A percentile compares a stretch with the other conserved stretches of the same genome.
These are phyloP conservation scores for Chamaea fasciata DNA, from an alignment of 2,113 vertebrate species.

Conservation along the genomic window DNA sequence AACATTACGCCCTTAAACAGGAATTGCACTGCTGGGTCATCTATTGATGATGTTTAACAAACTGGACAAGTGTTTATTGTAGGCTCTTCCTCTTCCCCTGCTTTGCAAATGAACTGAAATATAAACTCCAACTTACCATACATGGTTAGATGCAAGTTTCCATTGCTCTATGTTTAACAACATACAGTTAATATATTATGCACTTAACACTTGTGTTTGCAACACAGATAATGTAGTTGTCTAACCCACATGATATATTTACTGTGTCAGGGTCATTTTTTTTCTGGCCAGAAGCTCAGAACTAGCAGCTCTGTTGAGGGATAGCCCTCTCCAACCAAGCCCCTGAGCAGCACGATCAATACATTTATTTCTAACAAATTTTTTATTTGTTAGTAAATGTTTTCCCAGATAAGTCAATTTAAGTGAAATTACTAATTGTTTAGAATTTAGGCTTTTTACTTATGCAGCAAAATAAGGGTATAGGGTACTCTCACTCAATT, in stretches of 20 bases:
- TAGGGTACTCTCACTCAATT: not conserved
- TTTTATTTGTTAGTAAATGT: not conserved
- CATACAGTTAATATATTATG: constrained; percentile 3
- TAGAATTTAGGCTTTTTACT: not conserved
- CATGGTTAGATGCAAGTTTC: not conserved
- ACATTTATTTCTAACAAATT: not conserved
- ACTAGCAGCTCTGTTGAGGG: not conserved
- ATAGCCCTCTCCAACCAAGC: not conserved
- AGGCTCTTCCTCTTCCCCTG: not conserved
- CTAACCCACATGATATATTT: not conserved
- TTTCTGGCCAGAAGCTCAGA: not conserved
- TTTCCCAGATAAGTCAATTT: not conserved
- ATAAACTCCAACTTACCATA: not conserved
- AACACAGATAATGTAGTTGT: not conserved
- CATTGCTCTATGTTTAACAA: not conserved
- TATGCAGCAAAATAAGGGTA: not conserved
- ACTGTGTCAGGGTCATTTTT: not conserved
- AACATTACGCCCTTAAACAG: not conserved
- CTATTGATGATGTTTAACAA: constrained; percentile 42
- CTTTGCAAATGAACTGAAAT: constrained; percentile 1
- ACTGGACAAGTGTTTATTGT: constrained; percentile 46
- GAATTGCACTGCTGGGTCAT: not conserved
- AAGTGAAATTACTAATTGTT: not conserved
- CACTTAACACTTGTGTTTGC: not conserved
- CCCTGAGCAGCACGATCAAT: not conserved